Evolutionary conservation across 2,113 vertebrate species (phyloP).

Genomic region (Odocoileus virginianus): DNA sequence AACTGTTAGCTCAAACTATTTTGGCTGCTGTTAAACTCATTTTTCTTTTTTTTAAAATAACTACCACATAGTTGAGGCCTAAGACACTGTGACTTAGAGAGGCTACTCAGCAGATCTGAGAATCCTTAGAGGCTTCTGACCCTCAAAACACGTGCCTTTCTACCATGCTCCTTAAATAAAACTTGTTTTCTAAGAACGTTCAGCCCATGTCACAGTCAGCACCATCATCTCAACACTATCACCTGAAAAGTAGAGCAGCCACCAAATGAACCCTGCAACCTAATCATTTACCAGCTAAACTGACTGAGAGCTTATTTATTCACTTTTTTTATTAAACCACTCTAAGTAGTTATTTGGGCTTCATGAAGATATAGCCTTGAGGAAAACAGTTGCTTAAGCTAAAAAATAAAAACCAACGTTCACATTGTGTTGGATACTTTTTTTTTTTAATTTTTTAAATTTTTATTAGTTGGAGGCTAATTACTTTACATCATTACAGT

Average conservation of each 20-base stretch:
- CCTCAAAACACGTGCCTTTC: background rate
- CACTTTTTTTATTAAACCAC: background rate
- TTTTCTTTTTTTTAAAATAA: background rate
- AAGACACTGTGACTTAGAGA: background rate
- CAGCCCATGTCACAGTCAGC: background rate
- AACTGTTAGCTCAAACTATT: background rate
- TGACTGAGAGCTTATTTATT: background rate
- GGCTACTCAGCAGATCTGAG: background rate
- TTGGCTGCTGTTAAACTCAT: background rate
- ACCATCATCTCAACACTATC: background rate
- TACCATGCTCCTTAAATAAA: background rate
- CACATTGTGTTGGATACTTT: background rate
- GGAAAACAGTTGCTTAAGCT: background rate
- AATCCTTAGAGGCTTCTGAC: background rate
- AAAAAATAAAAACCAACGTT: constrained; percentile 22
- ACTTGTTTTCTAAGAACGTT: background rate
- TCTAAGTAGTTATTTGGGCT: background rate
- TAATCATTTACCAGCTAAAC: background rate
- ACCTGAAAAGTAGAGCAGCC: background rate
- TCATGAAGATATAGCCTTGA: background rate
- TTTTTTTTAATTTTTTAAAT: no score
- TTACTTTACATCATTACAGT: no score
- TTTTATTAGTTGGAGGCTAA: no score
- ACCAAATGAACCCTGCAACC: background rate
- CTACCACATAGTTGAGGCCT: background rate